Evolutionary conservation across 2,113 vertebrate species (phyloP), one percentile per base, ranked within the genome.

Genomic region (Sylvicapra grimmia): DNA sequence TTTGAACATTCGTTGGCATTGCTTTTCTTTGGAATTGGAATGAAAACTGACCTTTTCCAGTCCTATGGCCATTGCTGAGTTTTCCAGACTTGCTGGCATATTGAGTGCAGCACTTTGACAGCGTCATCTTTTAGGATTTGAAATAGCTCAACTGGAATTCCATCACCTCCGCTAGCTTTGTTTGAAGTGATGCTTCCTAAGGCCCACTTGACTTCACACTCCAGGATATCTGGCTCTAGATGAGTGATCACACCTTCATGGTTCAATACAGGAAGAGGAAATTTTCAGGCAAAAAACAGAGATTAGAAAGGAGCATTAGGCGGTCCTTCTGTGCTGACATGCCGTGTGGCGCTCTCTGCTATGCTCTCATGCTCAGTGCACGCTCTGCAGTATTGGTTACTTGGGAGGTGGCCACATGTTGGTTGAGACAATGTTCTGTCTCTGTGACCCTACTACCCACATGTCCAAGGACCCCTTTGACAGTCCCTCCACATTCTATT

Each of bases 391-490:
- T 6, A 2, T 4, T 31, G 54, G 7, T 36, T 82, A 51, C 23
- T 51, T 83, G 51, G 19, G 6, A 0, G 2, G 33, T 10, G n/a
- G 8, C 5, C 8, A 1, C 49, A 6, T 7, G 25, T 86, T 75
- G 72, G 1, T 12, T 82, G n/a, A 25, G 14, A 56, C 31, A 1
- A 40, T 53, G 1, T 58, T 84, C 27, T 51, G 5, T 14, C 8
- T 84, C 51, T 36, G 12, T 3, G 29, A 40, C 14, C 9, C 19
- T 40, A 5, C 2, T 13, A 36, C 33, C 3, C 4, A 13, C 12
- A 47, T 0, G 2, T 68, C 15, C 49, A 4, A 31, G 83, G 12
- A 7, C 1, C 8, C 7, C 10, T 31, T 16, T 68, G 13, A 36
- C 4, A 19, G 7, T 29, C 25, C 15, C 4, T n/a, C 19, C 11